These are phyloP conservation scores for Heliocidaris tuberculata DNA, from an alignment of 35 echinoderm and acorn worm species.

Conservation along the genomic window DNA sequence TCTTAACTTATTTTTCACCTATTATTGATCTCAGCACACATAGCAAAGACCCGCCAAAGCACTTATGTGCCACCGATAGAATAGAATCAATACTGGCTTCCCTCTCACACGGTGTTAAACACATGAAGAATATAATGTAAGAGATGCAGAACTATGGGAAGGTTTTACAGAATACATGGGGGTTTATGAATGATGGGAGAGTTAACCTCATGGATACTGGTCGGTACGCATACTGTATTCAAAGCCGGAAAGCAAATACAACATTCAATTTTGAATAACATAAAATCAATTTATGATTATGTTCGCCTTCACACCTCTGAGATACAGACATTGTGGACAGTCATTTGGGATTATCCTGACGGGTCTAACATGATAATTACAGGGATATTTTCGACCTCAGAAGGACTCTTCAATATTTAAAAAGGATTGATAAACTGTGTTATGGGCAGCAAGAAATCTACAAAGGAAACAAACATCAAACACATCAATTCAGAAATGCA, in stretches of 20 bases:
- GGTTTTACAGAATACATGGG: not conserved
- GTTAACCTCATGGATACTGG: not conserved
- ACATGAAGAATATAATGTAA: not conserved
- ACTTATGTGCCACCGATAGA: conserved; percentile 24
- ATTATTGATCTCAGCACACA: conserved; percentile 25
- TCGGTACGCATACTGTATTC: not conserved
- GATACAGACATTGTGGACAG: not conserved
- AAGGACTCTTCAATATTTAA: not conserved
- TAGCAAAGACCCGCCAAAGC: not conserved
- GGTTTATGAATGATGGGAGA: not conserved
- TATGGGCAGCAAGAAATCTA: no score
- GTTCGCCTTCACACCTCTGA: not conserved
- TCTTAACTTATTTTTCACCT: not conserved
- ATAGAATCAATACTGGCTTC: conserved; percentile 19
- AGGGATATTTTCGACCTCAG: not conserved
- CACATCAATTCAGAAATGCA: no score
- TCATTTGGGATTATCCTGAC: not conserved
- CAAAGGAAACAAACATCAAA: no score
- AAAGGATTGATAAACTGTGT: no score
- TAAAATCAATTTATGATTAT: not conserved
- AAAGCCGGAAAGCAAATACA: not conserved
- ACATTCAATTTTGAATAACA: not conserved
- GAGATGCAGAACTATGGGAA: not conserved
- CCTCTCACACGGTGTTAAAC: not conserved
- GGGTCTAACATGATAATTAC: not conserved